Base-by-base conservation (phyloP, 2,797 vertebrate genomes). In the Bryconaethiops microstoma region DNA sequence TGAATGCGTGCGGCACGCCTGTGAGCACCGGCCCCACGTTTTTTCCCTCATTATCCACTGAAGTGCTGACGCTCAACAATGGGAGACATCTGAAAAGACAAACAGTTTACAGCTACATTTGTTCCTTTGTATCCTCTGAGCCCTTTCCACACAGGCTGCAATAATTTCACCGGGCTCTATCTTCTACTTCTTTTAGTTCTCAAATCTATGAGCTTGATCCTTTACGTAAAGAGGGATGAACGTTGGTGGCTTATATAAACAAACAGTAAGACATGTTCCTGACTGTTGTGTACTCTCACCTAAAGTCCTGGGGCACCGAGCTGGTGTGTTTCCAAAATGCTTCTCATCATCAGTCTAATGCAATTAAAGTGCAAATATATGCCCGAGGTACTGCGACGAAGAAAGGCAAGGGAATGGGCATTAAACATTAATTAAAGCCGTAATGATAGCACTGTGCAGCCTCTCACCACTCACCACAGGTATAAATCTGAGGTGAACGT, bases 1-100 rank as follows among this genome's bases (percentile, higher is more conserved):
- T 88, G 92, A 95, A 94, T 91, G 90, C 88, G 92, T 92, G 60
- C 84, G 67, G 74, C 82, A 59, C 48, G 75, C 52, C 69, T 48
- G 65, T 48, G 83, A 84, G 89, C 82, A 75, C 85, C 88, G 90
- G 91, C 88, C 90, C 68, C 68, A 81, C 68, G 87, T 92, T 94
- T 90, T 92, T 92, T 92, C 91, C 90, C 84, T 88, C 87, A 91
- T 74, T 74, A 78, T 50, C 39, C 45, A 73, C 81, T 52, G 7
- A 2, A 40, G 54, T 25, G 40, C 70, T 67, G 40, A 23, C 40
- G n/a, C 69, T 55, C 62, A 68, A 82, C 81, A 82, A 82, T 78
- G 67, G 69, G 10, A 59, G 5, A 72, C 76, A 40, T 74, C 39
- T 60, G n/a, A 62, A 82, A 82, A 82, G 69, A 78, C 76, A 82